Base-by-base conservation (phyloP, 2,888 invertebrate species). In the Furcula furcula region DNA sequence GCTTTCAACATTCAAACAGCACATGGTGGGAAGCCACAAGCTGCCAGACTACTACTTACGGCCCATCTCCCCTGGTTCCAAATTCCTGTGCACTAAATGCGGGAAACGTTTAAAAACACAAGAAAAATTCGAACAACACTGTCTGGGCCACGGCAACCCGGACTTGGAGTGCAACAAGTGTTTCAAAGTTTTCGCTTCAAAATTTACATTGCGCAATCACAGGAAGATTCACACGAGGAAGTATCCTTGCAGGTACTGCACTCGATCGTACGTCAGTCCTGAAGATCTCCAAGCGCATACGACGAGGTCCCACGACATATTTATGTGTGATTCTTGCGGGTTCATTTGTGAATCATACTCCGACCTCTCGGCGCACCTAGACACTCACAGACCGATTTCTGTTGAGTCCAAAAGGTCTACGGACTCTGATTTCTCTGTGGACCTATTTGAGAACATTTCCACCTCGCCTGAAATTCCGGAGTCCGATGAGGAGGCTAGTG, bases 111-210 rank as follows among this genome's bases (percentile, higher is more conserved):
- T 88, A 1, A 87, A 84, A 37, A 77, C 43, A 10, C 65, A 71
- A 31, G 61, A 72, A 31, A 88, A 87, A 44, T 84, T 77, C 36
- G 75, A 82, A 22, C 48, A 58, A 7, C 89, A 89, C 52, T 71
- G 76, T 45, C 56, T 74, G 13, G 79, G 78, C 0, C 89, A 89
- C 35, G 87, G 87, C 0, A 72, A 89, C 53, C 89, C 89, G 0
- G 81, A 89, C 0, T 36, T 82, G 3, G 87, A 89, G 62, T 89
- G 89, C 41, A 51, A 60, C 7, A 74, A 72, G 41, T 90, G 90
- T 56, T 70, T 65, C 10, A 89, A 89, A 58, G 87, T 89, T 0
- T 89, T 85, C 56, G 83, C 87, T 0, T 79, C 88, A 7, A 85
- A 87, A 40, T 81, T 78, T 34, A 81, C 81, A 4, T 56, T 89